phyloP scores from a whole-genome alignment of 1,140 invertebrate genomes.

The Drosophila repleta region DNA sequence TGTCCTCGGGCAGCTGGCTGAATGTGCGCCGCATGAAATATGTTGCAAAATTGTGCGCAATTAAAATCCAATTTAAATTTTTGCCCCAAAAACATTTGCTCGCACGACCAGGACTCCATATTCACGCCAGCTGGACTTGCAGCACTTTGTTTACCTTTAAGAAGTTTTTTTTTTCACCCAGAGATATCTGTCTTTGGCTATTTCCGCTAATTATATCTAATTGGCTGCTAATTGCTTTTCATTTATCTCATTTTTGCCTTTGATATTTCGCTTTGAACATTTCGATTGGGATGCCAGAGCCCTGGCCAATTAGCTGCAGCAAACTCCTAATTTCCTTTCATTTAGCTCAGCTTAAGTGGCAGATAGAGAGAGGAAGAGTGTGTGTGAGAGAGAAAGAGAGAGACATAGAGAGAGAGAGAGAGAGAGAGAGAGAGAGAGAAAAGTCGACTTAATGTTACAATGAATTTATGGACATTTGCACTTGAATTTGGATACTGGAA shows the following conservation, averaged over 20 bases:
- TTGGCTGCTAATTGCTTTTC: constrained; percentile 7
- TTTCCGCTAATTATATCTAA: constrained; percentile 10
- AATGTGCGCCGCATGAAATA: constrained; percentile 39
- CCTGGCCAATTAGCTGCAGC: not conserved
- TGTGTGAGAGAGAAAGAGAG: too few species aligned
- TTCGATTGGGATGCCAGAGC: too few species aligned
- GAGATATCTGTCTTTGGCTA: not conserved
- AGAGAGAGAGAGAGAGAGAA: not conserved
- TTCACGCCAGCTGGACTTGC: not conserved
- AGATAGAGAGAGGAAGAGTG: not conserved
- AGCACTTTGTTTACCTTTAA: not conserved
- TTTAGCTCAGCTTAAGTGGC: not conserved
- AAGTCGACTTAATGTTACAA: not conserved
- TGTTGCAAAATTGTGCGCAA: constrained; percentile 39
- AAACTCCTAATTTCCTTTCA: not conserved
- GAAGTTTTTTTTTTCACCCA: too few species aligned
- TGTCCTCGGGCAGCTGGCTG: constrained; percentile 16
- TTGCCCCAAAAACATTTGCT: constrained; percentile 14
- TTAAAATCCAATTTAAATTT: constrained; percentile 68
- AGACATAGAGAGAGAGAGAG: not conserved
- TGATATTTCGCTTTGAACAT: not conserved
- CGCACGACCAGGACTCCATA: not conserved
- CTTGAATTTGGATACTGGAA: too few species aligned
- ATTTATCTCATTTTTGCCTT: constrained; percentile 6
- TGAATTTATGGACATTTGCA: not conserved